Evolutionary conservation across 53 echinoderm and acorn worm genomes (phyloP), one percentile per base, ranked within the genome.

Genomic region (Luidia sarsii): DNA sequence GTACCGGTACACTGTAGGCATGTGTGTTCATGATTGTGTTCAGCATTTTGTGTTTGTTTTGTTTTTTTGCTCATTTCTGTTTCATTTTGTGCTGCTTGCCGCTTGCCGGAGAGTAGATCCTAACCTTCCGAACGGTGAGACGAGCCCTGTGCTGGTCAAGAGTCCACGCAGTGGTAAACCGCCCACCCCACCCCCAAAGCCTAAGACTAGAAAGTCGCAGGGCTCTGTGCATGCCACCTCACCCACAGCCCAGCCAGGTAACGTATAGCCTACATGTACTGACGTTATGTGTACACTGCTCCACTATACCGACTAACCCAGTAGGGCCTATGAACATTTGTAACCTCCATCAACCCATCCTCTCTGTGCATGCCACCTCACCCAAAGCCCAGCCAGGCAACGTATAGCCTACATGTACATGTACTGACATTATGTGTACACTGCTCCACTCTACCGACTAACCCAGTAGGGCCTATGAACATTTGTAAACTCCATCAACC

Each of bases 121-220:
- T 38, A 77, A 29, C 48, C 77, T 77, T 29, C 61, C 41, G 61
- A 77, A 77, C 61, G 77, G 77, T 9, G 61, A 61, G 60, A 77
- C 30, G 48, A 61, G 61, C 28, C 6, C 11, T 41, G 41, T 41
- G 6, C 46, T 33, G 13, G 77, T 19, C 30, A 77, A 48, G 61
- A 50, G 18, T 14, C 77, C 59, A 60, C 59, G 77, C 30, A 28
- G 77, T 48, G 61, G 55, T 61, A 77, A 77, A 60, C 77, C 77
- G 16, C 77, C 77, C 48, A 77, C 77, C 77, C 77, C 77, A 25
- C 77, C 77, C 61, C 77, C 77, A n/a, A 77, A 77, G 61, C 77
- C 77, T 30, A 77, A 77, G 61, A 77, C 45, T 41, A 60, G 77
- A 77, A 33, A 46, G 33, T n/a, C 61, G 10, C 33, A 61, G 60